Conservation (phyloP, 2,888 invertebrate species). For the Tipula lateralis region DNA sequence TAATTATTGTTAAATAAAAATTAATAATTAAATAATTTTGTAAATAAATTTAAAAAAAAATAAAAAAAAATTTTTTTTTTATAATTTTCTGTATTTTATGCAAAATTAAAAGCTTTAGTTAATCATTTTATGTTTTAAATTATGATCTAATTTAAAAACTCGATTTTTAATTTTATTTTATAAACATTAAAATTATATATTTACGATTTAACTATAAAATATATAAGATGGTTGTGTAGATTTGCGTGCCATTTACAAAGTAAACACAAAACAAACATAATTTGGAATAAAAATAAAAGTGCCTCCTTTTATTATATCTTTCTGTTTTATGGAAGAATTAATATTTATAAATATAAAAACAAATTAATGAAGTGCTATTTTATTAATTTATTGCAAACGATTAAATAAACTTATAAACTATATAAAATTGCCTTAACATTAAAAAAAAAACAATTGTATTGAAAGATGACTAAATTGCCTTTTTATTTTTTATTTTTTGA, state of each 20-base stretch:
- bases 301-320: neutral
- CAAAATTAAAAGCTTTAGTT: conserved; percentile 24
- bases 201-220: conserved; percentile 12
- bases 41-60: neutral
- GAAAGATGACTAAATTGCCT: neutral
- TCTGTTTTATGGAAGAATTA: conserved; percentile 11
- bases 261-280: neutral
- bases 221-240: neutral
- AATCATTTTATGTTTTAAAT: neutral
- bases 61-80: too few relatives aligned
- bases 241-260: conserved; percentile 19
- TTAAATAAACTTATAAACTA: neutral
- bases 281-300: neutral
- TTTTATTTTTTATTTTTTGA: neutral
- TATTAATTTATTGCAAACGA: conserved; percentile 19
- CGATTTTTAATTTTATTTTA: conserved; percentile 11
- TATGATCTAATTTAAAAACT: conserved; percentile 7
- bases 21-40: neutral
- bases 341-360: neutral
- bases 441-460: neutral
- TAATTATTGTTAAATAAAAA: neutral
- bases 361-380: conserved; percentile 19
- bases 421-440: conserved; percentile 2
- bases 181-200: neutral
- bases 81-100: neutral